phyloP scores from a whole-genome alignment of 2,888 invertebrate species.

The Andrena hattorfiana region DNA sequence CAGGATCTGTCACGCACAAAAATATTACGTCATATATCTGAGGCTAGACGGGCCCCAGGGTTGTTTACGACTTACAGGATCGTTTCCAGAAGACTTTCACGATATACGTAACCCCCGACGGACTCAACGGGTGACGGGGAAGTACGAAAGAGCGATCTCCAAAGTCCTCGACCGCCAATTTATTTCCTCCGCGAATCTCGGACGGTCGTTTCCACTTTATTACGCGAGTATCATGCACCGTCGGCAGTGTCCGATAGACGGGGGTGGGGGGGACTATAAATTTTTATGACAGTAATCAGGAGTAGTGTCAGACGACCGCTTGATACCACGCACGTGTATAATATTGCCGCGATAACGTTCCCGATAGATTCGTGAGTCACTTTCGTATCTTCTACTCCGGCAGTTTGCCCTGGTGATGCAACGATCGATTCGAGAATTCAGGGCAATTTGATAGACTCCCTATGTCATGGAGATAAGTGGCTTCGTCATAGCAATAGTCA shows the following conservation, averaged over 20 bases:
- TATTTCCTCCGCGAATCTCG: constrained; percentile 70
- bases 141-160: constrained; percentile 69
- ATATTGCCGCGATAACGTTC: constrained; percentile 56
- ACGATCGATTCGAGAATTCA: constrained; percentile 30
- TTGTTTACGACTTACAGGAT: constrained; percentile 82
- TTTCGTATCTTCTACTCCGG: constrained; percentile 22
- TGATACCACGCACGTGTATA: constrained; percentile 57
- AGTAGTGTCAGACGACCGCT: constrained; percentile 56
- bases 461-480: neutral
- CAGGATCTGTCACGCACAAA: constrained; percentile 82
- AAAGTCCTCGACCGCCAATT: constrained; percentile 64
- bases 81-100: constrained; percentile 80
- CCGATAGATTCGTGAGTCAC: constrained; percentile 31
- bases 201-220: constrained; percentile 73
- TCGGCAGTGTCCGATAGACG: constrained; percentile 55
- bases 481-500: neutral
- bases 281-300: constrained; percentile 71
- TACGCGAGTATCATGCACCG: constrained; percentile 65
- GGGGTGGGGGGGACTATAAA: constrained; percentile 57
- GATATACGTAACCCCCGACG: constrained; percentile 71
- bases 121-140: constrained; percentile 72
- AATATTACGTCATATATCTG: constrained; percentile 82
- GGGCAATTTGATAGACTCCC: constrained; percentile 23
- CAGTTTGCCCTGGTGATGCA: constrained; percentile 4
- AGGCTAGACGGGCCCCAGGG: constrained; percentile 78